phyloP scores from a whole-genome alignment of 53 echinoderm and acorn worm genomes.

The Pentamera pediparva region DNA sequence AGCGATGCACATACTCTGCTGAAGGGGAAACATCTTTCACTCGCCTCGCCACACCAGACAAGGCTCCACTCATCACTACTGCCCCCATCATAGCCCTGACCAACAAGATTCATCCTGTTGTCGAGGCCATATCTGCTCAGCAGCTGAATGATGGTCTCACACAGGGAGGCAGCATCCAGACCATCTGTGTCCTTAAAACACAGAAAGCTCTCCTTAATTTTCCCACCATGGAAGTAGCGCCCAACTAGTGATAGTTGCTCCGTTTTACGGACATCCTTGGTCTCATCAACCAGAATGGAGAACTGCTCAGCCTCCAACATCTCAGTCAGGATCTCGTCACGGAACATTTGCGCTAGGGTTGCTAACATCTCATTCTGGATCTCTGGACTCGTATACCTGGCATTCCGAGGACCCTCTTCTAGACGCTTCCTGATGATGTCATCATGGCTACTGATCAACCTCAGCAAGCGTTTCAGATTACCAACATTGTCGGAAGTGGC shows the following conservation, averaged over 20 bases:
- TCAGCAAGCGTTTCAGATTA: constrained; percentile 2
- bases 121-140: constrained; percentile 3
- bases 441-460: background rate
- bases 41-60: constrained; percentile 5
- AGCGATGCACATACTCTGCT: background rate
- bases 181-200: background rate
- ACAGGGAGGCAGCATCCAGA: constrained; percentile 6
- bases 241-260: background rate
- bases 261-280: background rate
- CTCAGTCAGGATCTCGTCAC: background rate
- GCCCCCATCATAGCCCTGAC: constrained; percentile 24
- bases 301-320: background rate
- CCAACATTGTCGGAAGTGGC: background rate
- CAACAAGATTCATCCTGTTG: constrained; percentile 8
- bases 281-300: constrained; percentile 18
- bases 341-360: constrained; percentile 5
- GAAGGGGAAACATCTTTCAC: background rate
- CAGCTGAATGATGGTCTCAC: background rate
- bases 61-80: constrained; percentile 4
- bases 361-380: constrained; percentile 21
- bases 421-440: background rate
- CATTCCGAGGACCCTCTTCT: constrained; percentile 1
- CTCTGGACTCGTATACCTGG: background rate
- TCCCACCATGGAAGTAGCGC: background rate
- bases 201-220: constrained; percentile 4